Evolutionary conservation across 2,888 invertebrate genomes (phyloP).

Genomic region (Metacarcinus magister): DNA sequence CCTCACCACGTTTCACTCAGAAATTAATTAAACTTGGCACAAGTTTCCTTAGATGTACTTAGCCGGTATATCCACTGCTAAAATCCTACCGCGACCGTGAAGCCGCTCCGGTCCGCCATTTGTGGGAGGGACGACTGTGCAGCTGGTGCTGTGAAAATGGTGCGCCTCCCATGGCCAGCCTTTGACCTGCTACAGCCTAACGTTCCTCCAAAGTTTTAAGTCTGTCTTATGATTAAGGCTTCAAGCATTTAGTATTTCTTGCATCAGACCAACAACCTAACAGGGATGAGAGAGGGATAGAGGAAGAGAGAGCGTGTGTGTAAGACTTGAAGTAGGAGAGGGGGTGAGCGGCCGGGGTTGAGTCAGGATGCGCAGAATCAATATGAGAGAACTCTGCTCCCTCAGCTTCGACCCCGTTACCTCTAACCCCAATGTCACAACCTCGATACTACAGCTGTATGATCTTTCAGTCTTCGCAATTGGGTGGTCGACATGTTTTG

Average conservation of each 20-base stretch:
- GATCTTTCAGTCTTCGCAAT: neutral
- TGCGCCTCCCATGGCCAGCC: conserved; percentile 64
- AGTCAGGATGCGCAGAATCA: conserved; percentile 79
- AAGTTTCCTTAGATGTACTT: conserved; percentile 53
- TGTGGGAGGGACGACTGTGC: conserved; percentile 74
- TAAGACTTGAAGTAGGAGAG: conserved; percentile 72
- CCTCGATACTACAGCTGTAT: neutral
- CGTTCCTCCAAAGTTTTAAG: conserved; percentile 5
- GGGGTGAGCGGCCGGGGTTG: conserved; percentile 57
- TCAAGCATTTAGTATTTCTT: conserved; percentile 56
- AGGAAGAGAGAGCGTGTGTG: conserved; percentile 55
- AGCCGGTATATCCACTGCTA: conserved; percentile 68
- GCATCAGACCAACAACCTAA: conserved; percentile 20
- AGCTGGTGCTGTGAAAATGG: conserved; percentile 67
- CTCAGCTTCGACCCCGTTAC: conserved; percentile 43
- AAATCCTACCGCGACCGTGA: conserved; percentile 71
- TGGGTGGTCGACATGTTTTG: neutral
- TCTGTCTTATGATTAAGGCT: neutral
- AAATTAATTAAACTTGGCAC: conserved; percentile 60
- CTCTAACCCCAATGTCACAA: neutral
- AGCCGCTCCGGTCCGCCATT: conserved; percentile 78
- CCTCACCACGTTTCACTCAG: conserved; percentile 71
- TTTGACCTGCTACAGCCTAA: neutral
- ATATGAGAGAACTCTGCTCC: conserved; percentile 72
- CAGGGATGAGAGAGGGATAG: neutral